These are phyloP conservation scores for Drosophila lini DNA, from an alignment of 1,140 invertebrate genomes.

Conservation along the genomic window DNA sequence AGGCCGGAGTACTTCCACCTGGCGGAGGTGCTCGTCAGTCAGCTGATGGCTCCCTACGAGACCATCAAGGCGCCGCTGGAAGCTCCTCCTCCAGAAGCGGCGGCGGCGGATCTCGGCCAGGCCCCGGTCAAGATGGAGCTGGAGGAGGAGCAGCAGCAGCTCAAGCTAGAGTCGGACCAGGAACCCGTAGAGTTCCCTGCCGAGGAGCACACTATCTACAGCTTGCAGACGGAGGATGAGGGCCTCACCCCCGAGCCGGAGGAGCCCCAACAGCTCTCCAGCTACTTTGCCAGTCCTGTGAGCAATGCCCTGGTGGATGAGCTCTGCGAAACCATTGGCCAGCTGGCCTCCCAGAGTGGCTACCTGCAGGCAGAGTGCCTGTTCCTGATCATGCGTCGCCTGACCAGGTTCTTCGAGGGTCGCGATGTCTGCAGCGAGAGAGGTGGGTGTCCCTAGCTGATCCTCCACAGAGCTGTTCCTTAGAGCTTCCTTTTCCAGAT, in stretches of 20 bases:
- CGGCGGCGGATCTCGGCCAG: neutral
- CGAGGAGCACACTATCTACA: conserved; percentile 65
- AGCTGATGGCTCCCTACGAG: conserved; percentile 75
- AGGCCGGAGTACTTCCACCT: conserved; percentile 76
- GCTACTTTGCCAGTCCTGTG: conserved; percentile 72
- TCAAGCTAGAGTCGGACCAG: conserved; percentile 50
- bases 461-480: too few species aligned
- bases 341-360: conserved; percentile 67
- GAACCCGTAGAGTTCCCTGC: conserved; percentile 35
- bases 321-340: conserved; percentile 75
- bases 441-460: conserved; percentile 28
- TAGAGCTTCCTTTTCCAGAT: conserved; percentile 40
- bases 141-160: conserved; percentile 19
- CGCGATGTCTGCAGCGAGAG: conserved; percentile 60
- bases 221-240: conserved; percentile 61
- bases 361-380: conserved; percentile 76
- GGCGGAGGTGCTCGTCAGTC: conserved; percentile 75
- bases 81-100: neutral
- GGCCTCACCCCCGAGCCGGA: conserved; percentile 21
- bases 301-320: conserved; percentile 60
- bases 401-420: conserved; percentile 71
- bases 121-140: conserved; percentile 59
- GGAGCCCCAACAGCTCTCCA: conserved; percentile 58
- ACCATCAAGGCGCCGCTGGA: conserved; percentile 58
- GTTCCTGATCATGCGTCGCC: conserved; percentile 67